phyloP scores from a whole-genome alignment of 2,797 vertebrate species.

The Anolis apletophallus region DNA sequence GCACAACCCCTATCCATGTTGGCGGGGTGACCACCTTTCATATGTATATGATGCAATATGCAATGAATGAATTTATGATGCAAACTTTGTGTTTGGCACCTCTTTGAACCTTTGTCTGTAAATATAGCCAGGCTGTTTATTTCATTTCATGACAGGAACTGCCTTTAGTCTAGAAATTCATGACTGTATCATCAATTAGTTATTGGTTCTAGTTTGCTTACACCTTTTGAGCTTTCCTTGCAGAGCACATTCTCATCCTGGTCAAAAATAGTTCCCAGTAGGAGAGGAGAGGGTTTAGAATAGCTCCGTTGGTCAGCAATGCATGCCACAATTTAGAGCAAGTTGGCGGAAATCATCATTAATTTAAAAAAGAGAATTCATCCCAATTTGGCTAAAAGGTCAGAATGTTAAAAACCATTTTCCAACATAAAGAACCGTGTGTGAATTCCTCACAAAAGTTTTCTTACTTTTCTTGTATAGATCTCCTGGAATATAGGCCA shows the following conservation, averaged over 20 bases:
- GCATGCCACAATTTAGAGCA: background rate
- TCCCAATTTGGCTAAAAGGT: background rate
- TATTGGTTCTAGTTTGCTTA: background rate
- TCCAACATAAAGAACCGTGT: background rate
- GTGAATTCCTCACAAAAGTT: background rate
- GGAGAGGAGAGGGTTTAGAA: background rate
- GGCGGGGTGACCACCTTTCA: too few species aligned
- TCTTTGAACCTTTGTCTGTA: too few species aligned
- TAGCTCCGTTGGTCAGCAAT: background rate
- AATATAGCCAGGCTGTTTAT: too few species aligned
- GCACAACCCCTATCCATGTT: too few species aligned
- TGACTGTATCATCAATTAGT: background rate
- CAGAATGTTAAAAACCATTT: background rate
- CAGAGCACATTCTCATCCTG: background rate
- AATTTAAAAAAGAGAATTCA: slow-evolving; percentile 29
- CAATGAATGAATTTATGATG: too few species aligned
- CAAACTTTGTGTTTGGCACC: too few species aligned
- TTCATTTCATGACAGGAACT: background rate
- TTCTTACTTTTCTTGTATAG: background rate
- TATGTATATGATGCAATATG: too few species aligned
- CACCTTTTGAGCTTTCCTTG: background rate
- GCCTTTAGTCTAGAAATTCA: background rate
- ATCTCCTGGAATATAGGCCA: background rate
- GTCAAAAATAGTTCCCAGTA: background rate
- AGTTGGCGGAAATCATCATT: background rate